Base-by-base conservation (phyloP, 23 tunicate species). In the Pegea sp. region DNA sequence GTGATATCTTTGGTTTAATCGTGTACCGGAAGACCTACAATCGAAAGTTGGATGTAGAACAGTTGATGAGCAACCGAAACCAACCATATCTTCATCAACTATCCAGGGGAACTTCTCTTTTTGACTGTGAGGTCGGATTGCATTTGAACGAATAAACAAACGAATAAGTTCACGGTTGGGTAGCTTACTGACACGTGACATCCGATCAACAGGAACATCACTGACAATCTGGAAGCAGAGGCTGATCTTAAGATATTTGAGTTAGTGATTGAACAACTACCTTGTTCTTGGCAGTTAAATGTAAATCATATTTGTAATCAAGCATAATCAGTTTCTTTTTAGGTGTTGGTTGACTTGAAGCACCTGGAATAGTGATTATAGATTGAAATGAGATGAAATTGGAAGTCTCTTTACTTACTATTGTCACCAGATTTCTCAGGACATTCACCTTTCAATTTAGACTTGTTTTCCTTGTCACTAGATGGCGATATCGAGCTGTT, bases 391-490 rank as follows among this genome's bases (percentile, higher is more conserved):
- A n/a, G n/a, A n/a, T n/a, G n/a, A n/a, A n/a, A n/a, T n/a, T n/a
- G n/a, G n/a, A n/a, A n/a, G n/a, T n/a, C n/a, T n/a, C n/a, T n/a
- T n/a, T n/a, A n/a, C n/a, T n/a, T n/a, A n/a, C n/a, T n/a, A n/a
- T n/a, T n/a, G n/a, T n/a, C n/a, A n/a, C n/a, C n/a, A n/a, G n/a
- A n/a, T n/a, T n/a, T n/a, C n/a, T n/a, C n/a, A n/a, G n/a, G n/a
- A n/a, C n/a, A n/a, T n/a, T n/a, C n/a, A n/a, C n/a, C n/a, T n/a
- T n/a, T n/a, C n/a, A n/a, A n/a, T n/a, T n/a, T n/a, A n/a, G n/a
- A n/a, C n/a, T 68, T 67, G 44, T 76, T 76, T 68, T 76, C 88
- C 34, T 76, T 76, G 31, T 76, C 88, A 76, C 88, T 76, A 31
- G 88, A 76, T 26, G 88, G 88, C 24, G 88, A 76, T 24, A 55